Evolutionary conservation across 2,113 vertebrate species (phyloP).

Genomic region (Cynoglossus semilaevis): DNA sequence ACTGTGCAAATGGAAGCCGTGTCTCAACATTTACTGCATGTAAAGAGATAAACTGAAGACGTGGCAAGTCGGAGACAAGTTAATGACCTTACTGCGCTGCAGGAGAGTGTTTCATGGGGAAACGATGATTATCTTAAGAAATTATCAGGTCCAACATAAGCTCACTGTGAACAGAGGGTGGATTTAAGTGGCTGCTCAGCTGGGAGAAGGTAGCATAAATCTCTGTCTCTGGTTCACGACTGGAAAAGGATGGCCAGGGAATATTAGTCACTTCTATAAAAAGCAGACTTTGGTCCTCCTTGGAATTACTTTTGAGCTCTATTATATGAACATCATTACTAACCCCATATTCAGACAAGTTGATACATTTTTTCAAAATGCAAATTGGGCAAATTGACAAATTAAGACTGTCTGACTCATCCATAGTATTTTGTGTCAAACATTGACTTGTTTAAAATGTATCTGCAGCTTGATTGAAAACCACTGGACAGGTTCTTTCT

Average conservation of each 20-base stretch:
- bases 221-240: neutral
- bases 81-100: neutral
- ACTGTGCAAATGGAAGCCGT: slow-evolving; percentile 15
- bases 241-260: slow-evolving; percentile 31
- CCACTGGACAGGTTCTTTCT: no score
- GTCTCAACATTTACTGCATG: slow-evolving; percentile 9
- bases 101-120: slow-evolving; percentile 8
- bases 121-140: slow-evolving; percentile 12
- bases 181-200: neutral
- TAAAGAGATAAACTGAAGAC: slow-evolving; percentile 8
- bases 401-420: no score
- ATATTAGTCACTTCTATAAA: slow-evolving; percentile 67
- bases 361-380: no score
- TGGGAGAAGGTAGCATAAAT: neutral
- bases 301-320: no score
- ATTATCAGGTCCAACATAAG: slow-evolving; percentile 13
- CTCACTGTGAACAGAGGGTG: slow-evolving; percentile 1
- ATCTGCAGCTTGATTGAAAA: no score
- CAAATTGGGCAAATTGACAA: no score
- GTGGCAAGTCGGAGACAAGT: slow-evolving; percentile 9
- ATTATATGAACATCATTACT: no score
- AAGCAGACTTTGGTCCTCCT: slow-evolving; percentile 40
- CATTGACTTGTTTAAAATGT: no score
- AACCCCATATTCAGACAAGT: no score
- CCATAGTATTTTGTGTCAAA: no score